Base-by-base conservation (phyloP, 2,113 vertebrate genomes). In the Tringa solitaria region DNA sequence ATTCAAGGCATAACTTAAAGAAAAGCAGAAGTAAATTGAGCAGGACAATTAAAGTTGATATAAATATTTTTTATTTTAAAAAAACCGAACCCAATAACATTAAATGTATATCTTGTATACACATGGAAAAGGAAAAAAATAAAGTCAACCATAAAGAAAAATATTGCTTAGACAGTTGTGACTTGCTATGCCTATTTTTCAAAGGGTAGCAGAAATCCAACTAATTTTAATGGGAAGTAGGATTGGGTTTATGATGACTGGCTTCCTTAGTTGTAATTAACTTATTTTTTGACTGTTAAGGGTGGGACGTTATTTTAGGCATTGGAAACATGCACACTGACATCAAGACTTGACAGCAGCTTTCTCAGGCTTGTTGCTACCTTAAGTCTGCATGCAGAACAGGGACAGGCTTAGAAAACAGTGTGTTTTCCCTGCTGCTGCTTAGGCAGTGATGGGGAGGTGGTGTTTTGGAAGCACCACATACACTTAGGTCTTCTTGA, bases 11-110 rank as follows among this genome's bases (percentile, higher is more conserved):
- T 51, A 56, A 48, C 26, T 75, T 67, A n/a, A 79, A 84, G 56
- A 81, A 84, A 87, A 84, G 28, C 28, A 65, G n/a, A 81, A 83
- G 72, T 80, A 79, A 74, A 63, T 59, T 41, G 30, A 67, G 41
- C 80, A 81, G 32, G 33, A 56, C 27, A 35, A 18, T 46, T 59
- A 8, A 43, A 84, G 6, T 14, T 45, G 10, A 1, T 81, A 4
- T 51, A 74, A 32, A 7, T 67, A 2, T 22, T 85, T 76, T 72
- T 57, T 45, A 23, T 46, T 46, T 73, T 46, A 19, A 46, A 46
- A 26, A 2, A 26, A 84, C 4, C 0, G 0, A 20, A 4, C 1
- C 0, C 5, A 32, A 14, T 26, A 46, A 26, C 2, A 5, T 64
- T 48, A 64, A 88, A 74, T 86, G 9, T 33, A 18, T 75, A n/a